Conservation (phyloP, 2,113 vertebrate species). For the Hassar affinis region DNA sequence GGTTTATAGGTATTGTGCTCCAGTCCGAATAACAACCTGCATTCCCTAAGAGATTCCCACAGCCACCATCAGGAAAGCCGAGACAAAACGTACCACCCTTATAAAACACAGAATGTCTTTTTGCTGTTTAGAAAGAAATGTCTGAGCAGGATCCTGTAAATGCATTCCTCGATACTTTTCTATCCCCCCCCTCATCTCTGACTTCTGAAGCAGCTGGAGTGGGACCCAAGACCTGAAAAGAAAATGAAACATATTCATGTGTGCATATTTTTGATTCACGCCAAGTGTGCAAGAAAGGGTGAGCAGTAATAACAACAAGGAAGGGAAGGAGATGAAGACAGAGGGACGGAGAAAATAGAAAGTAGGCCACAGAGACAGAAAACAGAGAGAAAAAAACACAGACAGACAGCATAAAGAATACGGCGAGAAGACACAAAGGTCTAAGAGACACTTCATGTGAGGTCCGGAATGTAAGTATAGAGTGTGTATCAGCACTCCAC, state of each 20-base stretch:
- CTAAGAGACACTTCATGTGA: slow-evolving; percentile 4
- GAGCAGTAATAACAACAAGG: background rate
- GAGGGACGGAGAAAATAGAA: background rate
- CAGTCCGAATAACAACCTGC: background rate
- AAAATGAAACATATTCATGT: background rate
- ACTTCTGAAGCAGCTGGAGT: background rate
- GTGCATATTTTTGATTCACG: background rate
- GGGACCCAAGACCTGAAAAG: background rate
- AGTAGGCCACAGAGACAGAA: background rate
- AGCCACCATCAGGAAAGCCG: background rate
- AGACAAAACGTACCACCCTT: background rate
- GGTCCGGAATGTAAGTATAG: background rate
- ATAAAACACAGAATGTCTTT: slow-evolving; percentile 2
- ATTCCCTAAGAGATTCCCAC: background rate
- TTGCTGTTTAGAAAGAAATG: no score
- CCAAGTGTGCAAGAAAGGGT: background rate
- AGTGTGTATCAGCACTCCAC: background rate
- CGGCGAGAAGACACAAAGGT: background rate
- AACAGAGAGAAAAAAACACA: background rate
- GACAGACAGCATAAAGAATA: background rate
- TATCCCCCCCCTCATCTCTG: background rate
- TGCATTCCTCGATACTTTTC: background rate
- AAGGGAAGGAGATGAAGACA: background rate
- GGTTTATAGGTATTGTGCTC: slow-evolving; percentile 24
- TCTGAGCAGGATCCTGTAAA: background rate